Base-by-base conservation (phyloP, 2,797 vertebrate species). In the Esox masquinongy region DNA sequence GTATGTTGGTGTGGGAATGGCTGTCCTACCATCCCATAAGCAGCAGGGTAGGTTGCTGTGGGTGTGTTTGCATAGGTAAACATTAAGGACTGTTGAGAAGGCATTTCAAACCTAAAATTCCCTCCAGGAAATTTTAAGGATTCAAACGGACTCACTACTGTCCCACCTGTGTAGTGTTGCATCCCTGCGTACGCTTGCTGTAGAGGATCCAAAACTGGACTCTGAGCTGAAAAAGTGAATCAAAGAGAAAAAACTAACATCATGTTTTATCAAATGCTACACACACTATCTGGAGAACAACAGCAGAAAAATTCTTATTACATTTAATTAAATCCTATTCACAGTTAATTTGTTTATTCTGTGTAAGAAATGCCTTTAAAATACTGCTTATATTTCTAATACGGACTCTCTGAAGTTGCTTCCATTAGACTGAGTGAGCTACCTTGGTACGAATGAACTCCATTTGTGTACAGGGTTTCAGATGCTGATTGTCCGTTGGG, bases 111-210 rank as follows among this genome's bases (percentile, higher is more conserved):
- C 64, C 16, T 67, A 31, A 66, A 29, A 66, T 59, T 26, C 5
- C 39, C 53, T 16, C 15, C 22, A 3, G 69, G 59, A 24, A 16
- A 8, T 36, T 22, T 73, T 59, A 56, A 73, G 31, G 22, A 61
- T 51, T 61, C 56, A 61, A 61, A 61, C 4, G 56, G 56, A 19
- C 43, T 26, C 34, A 1, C 51, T 34, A 19, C 51, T 36, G 50
- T 22, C 92, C 88, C 79, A 98, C 97, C 97, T 92, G 97, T 97
- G 31, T 98, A 98, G 86, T 98, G 97, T 90, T 97, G 96, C 96
- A 98, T 97, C 81, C 97, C 97, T 0, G 97, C 93, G 1, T 98
- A 98, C 0, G 97, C 97, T 82, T 98, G 97, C 89, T 98, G 97
- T 80, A 98, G 92, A 63, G 96, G 96, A 80, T 97, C 94, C 90